A percentile compares a stretch with the other conserved stretches of the same genome.
Conservation (phyloP, 2,113 vertebrate genomes). For the Tetraodon nigroviridis region DNA sequence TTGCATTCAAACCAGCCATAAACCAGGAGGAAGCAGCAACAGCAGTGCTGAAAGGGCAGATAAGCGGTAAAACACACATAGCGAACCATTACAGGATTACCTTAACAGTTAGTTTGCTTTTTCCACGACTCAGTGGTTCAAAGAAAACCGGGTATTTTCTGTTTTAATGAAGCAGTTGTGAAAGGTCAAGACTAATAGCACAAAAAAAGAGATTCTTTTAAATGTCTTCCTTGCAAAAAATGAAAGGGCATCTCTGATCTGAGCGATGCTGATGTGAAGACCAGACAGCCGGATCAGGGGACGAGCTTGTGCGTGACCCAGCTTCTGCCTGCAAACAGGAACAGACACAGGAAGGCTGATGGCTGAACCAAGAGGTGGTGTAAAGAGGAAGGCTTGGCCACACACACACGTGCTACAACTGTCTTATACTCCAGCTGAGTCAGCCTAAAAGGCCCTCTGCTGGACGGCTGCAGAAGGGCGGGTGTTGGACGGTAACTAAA, state of each 20-base stretch:
- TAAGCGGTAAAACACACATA: not conserved
- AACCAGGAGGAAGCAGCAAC: slow-evolving; percentile 15
- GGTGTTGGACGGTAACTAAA: not conserved
- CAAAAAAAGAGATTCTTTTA: not conserved
- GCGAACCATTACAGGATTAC: not conserved
- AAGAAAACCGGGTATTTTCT: not conserved
- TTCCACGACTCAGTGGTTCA: not conserved
- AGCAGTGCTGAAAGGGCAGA: no score
- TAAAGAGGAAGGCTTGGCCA: no score
- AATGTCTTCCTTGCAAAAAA: not conserved
- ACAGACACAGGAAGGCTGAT: no score
- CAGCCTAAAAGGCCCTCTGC: not conserved
- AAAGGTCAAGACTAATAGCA: not conserved
- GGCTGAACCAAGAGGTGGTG: no score
- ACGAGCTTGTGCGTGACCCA: not conserved
- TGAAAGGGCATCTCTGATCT: not conserved
- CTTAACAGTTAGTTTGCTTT: not conserved
- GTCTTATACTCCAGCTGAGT: no score
- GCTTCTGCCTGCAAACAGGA: no score
- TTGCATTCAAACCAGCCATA: slow-evolving; percentile 12
- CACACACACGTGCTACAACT: no score
- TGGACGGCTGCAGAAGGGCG: not conserved
- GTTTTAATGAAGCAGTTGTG: not conserved
- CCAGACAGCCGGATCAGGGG: not conserved
- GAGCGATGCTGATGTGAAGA: not conserved